Base-by-base conservation (phyloP, 2,113 vertebrate species). In the Orthonyx spaldingii region DNA sequence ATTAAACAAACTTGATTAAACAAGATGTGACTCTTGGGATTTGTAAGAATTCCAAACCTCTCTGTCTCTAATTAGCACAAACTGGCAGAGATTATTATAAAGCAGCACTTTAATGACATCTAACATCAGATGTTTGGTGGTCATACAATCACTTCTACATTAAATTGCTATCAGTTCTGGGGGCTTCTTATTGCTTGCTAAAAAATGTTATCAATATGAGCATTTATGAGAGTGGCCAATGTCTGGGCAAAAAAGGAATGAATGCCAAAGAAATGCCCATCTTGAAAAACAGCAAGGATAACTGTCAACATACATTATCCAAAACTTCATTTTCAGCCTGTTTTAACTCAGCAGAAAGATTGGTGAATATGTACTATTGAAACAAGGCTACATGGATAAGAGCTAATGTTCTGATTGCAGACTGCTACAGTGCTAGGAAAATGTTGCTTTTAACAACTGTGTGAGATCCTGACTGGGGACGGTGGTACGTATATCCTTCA, bases 21-120 rank as follows among this genome's bases (percentile, higher is more conserved):
- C n/a, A n/a, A 93, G 94, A 97, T 87, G 68, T 97, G 97, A 98
- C 98, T 97, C 95, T 95, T 94, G 95, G 98, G 97, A 93, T 97
- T 98, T 96, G 79, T 94, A 92, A 89, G 78, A 97, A 97, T 97
- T 97, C 98, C 97, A 97, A 87, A 96, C 89, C 89, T 98, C 98
- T 98, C 98, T 98, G 98, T 98, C 98, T 93, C 97, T 97, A 97
- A 98, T 97, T 98, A 98, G 97, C 98, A 98, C 97, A 97, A 98
- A 95, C 96, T 97, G 98, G 97, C 97, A 98, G 98, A 99, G 98
- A 98, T 97, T 97, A 97, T 97, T 97, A 97, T 96, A 98, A 98
- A 98, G 98, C 97, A 98, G 99, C 99, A 99, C 99, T 99, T 99
- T 99, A 99, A 98, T 97, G 97, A 98, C 98, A 98, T 97, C 98